These are phyloP conservation scores for Aurelia coerulea DNA, from an alignment of 30 jellyfish, hydroid and myxozoan species.

Conservation along the genomic window DNA sequence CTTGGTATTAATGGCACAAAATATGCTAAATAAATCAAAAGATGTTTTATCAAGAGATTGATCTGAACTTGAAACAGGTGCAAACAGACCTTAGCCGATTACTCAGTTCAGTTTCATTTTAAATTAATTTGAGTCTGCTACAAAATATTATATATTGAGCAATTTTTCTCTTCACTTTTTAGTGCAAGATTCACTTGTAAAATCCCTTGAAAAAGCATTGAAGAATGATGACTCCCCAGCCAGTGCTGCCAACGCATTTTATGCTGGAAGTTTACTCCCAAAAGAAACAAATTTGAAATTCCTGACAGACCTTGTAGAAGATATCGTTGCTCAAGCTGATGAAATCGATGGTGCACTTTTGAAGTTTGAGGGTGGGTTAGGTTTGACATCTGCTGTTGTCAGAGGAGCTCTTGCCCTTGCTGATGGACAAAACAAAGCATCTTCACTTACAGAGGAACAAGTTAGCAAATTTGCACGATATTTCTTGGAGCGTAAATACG, in stretches of 20 bases:
- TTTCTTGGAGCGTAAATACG: conserved; percentile 86
- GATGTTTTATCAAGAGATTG: too few relatives aligned
- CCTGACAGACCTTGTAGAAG: conserved; percentile 88
- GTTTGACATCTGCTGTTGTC: conserved; percentile 74
- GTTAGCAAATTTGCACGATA: conserved; percentile 85
- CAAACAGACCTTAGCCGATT: too few relatives aligned
- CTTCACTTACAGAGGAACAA: conserved; percentile 76
- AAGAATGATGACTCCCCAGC: conserved; percentile 91
- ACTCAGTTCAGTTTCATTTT: too few relatives aligned
- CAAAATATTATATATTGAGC: too few relatives aligned
- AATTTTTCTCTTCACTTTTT: too few relatives aligned
- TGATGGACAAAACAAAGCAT: conserved; percentile 72
- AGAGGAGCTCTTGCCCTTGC: conserved; percentile 75
- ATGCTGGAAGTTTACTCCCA: conserved; percentile 92
- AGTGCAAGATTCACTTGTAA: conserved; percentile 15
- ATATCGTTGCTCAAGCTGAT: conserved; percentile 95
- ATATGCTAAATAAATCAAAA: too few relatives aligned
- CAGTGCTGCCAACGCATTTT: conserved; percentile 83
- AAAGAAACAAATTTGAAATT: conserved; percentile 64
- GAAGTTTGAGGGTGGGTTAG: conserved; percentile 97
- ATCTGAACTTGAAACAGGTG: too few relatives aligned
- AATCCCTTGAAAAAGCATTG: conserved; percentile 61
- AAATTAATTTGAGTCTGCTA: too few relatives aligned
- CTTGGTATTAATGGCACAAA: too few relatives aligned
- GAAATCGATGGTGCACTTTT: conserved; percentile 78